Base-by-base conservation (phyloP, 1,140 invertebrate genomes). In the Venustaconcha ellipsiformis region DNA sequence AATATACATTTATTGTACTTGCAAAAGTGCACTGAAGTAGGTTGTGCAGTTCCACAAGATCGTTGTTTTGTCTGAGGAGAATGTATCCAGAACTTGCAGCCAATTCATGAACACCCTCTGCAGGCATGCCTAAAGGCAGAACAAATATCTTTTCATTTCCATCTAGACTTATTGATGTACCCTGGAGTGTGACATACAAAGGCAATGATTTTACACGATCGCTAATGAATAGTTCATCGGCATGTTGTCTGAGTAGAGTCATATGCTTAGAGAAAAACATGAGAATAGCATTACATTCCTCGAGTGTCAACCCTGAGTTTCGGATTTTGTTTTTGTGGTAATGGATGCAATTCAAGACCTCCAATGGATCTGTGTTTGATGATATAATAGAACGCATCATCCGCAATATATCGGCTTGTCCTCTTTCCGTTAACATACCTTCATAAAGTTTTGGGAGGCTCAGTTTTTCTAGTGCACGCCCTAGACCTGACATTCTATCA, bases 81-180 rank as follows among this genome's bases (percentile, higher is more conserved):
- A 56, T 15, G 20, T 56, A 63, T 37, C 48, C 20, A 23, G 26
- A 48, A 18, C 23, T 74, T 2, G 11, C 0, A 15, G 20, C 57
- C 67, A 57, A 78, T 20, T 30, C 17, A 14, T 69, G 15, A 14
- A 78, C 17, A 14, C 76, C 76, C 57, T 60, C 65, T 8, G 17
- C n/a, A 14, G 67, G 76, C 57, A 78, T 20, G 56, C 23, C 58
- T 60, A 11, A 11, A 18, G 65, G 65, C 8, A 72, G 30, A 15
- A 69, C 26, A 13, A 74, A n/a, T 13, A 60, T 67, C 3, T 57
- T 57, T 4, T 18, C 14, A 57, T 18, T 48, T 17, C 37, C 13
- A 37, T 58, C 18, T 55, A 72, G 55, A 14, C 26, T 57, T 59
- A 17, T 72, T 30, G 48, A n/a, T 68, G 23, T 30, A 60, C 56